phyloP scores from a whole-genome alignment of 1,140 invertebrate genomes.

The Drosophila lacteicornis region DNA sequence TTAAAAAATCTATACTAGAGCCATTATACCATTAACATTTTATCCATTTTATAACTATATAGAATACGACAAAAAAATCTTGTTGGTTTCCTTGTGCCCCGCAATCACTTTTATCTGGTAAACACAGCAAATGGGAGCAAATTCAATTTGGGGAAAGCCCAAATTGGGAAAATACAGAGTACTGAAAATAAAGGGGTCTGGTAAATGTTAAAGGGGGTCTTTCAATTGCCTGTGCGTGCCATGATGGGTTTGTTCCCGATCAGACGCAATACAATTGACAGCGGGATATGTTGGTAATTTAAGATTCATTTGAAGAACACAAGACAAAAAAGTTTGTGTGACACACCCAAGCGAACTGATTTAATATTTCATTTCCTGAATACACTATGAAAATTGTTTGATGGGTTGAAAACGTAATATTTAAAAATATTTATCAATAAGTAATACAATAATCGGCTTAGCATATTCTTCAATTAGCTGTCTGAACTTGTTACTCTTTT shows the following conservation, averaged over 20 bases:
- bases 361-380: slow-evolving; percentile 48
- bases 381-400: neutral
- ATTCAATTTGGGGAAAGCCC: neutral
- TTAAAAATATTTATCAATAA: neutral
- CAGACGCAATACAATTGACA: slow-evolving; percentile 47
- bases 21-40: no score
- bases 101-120: neutral
- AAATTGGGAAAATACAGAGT: slow-evolving; percentile 5
- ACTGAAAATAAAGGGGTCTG: slow-evolving; percentile 7
- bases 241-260: slow-evolving; percentile 26
- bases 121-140: neutral
- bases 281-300: slow-evolving; percentile 56
- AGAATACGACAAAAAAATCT: neutral
- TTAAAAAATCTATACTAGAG: no score
- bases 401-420: neutral
- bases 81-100: neutral
- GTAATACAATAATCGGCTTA: neutral
- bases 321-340: slow-evolving; percentile 7
- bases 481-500: no score
- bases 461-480: no score
- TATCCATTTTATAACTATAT: neutral
- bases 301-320: slow-evolving; percentile 45
- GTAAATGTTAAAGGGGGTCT: neutral
- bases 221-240: slow-evolving; percentile 45
- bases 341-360: slow-evolving; percentile 20